Base-by-base conservation (phyloP, 1,140 invertebrate genomes). In the Trissolcus basalis region DNA sequence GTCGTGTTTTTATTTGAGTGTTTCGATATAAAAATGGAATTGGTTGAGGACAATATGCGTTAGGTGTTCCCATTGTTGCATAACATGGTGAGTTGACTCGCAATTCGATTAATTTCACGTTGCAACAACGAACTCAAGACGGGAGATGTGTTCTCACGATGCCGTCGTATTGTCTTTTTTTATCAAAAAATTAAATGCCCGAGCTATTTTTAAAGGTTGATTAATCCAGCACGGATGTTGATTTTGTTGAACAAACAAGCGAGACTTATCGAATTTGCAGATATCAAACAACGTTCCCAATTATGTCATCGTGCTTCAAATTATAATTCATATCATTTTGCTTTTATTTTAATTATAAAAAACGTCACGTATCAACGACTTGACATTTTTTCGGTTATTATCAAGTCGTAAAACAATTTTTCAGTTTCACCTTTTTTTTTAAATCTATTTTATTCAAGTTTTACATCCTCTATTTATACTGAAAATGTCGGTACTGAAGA, bases 141-240 rank as follows among this genome's bases (percentile, higher is more conserved):
- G 35, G 19, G n/a, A 35, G 36, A 54, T 58, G 3, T 39, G 36
- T 3, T 39, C n/a, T 39, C 64, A 54, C 64, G 44, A 13, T 12
- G 48, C 59, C 59, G 16, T 63, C 36, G 12, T 49, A 15, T 27
- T 27, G 19, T 27, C 35, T 39, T 43, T 70, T 58, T 65, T 75
- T 76, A 70, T 69, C 48, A 50, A 39, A 60, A 32, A 59, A 76
- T 65, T 69, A 69, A 58, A 68, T 58, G 27, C 49, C 60, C 55
- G 35, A 65, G 64, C 60, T 76, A 70, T 70, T 70, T 76, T 76
- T 70, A 70, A 64, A 49, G 33, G 12, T 43, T 60, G 60, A 76
- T 49, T 49, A 65, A 70, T 27, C 19, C 2, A 1, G 6, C 1
- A 1, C 2, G 19, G 6, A 27, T 27, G 19, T 6, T 27, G 36